phyloP scores from a whole-genome alignment of 2,797 vertebrate genomes.

The Lycodopsis pacificus region DNA sequence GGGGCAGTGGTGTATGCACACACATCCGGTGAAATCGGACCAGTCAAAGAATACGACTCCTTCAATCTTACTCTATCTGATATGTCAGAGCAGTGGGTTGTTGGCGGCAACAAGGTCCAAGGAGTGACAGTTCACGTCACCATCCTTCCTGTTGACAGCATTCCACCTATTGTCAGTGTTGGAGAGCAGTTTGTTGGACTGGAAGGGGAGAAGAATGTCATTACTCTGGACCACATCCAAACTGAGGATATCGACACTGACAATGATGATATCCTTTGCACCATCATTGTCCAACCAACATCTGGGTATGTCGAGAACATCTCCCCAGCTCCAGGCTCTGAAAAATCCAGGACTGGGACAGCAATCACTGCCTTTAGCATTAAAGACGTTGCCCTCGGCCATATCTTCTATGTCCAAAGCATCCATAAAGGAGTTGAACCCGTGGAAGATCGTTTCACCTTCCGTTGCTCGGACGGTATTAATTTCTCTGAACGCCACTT shows the following conservation, averaged over 20 bases:
- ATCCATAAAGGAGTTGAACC: slow-evolving; percentile 91
- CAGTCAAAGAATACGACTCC: slow-evolving; percentile 84
- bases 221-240: slow-evolving; percentile 86
- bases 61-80: slow-evolving; percentile 90
- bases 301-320: slow-evolving; percentile 93
- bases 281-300: slow-evolving; percentile 87
- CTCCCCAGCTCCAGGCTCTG: slow-evolving; percentile 87
- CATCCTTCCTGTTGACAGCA: slow-evolving; percentile 89
- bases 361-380: slow-evolving; percentile 91
- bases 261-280: slow-evolving; percentile 89
- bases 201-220: slow-evolving; percentile 89
- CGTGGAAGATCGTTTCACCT: slow-evolving; percentile 88
- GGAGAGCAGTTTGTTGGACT: slow-evolving; percentile 83
- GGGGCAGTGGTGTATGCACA: slow-evolving; percentile 87
- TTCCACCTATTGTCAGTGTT: slow-evolving; percentile 84
- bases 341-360: slow-evolving; percentile 86
- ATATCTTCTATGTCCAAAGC: slow-evolving; percentile 91
- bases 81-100: slow-evolving; percentile 86
- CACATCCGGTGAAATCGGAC: slow-evolving; percentile 89
- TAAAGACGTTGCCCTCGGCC: slow-evolving; percentile 83
- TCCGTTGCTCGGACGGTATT: slow-evolving; percentile 91
- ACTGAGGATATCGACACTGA: slow-evolving; percentile 88
- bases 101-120: slow-evolving; percentile 87
- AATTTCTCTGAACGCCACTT: slow-evolving; percentile 89
- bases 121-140: slow-evolving; percentile 87